Conservation (phyloP, 1,140 invertebrate genomes). For the Copidosoma floridanum region DNA sequence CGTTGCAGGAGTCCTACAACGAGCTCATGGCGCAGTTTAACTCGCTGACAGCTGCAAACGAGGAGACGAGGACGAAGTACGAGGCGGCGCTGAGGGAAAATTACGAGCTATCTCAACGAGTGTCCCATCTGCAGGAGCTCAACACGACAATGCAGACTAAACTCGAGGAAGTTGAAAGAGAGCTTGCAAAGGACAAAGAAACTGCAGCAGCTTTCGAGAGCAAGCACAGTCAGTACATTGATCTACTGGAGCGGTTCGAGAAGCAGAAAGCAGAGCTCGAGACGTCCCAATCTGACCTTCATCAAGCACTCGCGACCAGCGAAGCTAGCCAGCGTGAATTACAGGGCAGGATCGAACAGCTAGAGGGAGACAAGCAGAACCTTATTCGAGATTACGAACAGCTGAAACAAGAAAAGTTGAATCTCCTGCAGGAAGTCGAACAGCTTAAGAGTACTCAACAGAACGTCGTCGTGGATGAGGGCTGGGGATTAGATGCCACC, state of each 20-base stretch:
- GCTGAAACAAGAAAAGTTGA: neutral
- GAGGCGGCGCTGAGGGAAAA: constrained; percentile 60
- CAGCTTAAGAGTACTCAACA: neutral
- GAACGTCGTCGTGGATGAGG: neutral
- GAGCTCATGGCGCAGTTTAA: constrained; percentile 37
- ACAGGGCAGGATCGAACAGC: neutral
- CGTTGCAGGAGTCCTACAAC: constrained; percentile 39
- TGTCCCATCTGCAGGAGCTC: constrained; percentile 51
- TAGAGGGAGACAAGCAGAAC: constrained; percentile 22
- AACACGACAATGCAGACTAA: constrained; percentile 47
- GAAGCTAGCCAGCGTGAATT: constrained; percentile 7
- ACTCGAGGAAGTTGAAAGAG: constrained; percentile 44
- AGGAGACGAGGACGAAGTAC: constrained; percentile 59
- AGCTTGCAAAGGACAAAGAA: constrained; percentile 26
- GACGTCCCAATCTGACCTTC: constrained; percentile 17
- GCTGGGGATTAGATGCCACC: neutral
- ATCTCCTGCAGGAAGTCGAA: neutral
- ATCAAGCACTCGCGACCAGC: constrained; percentile 23
- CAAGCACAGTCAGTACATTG: constrained; percentile 8
- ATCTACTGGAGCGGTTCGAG: constrained; percentile 24
- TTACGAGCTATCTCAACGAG: constrained; percentile 57
- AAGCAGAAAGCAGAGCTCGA: constrained; percentile 31
- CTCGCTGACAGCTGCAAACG: constrained; percentile 59
- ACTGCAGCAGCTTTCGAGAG: neutral
- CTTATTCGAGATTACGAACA: constrained; percentile 12